Evolutionary conservation across 2,888 invertebrate genomes (phyloP), one percentile per base, ranked within the genome.

Genomic region (Alcis repandata): DNA sequence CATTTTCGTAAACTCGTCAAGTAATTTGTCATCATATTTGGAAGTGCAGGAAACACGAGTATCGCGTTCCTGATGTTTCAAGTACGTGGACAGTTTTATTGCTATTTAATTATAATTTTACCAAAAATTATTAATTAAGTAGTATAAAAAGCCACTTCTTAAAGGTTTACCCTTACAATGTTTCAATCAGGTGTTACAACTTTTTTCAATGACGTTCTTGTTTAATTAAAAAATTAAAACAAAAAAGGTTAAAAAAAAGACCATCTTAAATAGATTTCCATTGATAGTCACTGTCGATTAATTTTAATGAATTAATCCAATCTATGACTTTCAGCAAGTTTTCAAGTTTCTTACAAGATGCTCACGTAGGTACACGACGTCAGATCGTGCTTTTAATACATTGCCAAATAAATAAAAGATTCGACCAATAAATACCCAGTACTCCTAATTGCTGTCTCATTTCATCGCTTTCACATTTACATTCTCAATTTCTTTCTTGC

Each of bases 381-480:
- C 3, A 3, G 20, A 0, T 41, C 8, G 8, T 7, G 6, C 17
- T 1, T 40, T n/a, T 15, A 40, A 4, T 20, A 1, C 19, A 36
- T 32, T 20, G 20, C 45, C 20, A 13, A 45, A 9, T 22, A 53
- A 41, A 38, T 11, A 22, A 40, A 11, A n/a, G 22, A 15, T 41
- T 20, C 41, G 22, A 33, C 46, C 38, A 41, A n/a, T 10, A 45
- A 54, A 46, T 33, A 49, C 49, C 41, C 17, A 41, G 45, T 40
- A 52, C 46, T 58, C 45, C 40, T 58, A 54, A 48, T 54, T 33
- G 36, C 17, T 17, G 54, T 41, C 41, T 51, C 49, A 59, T 56
- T 56, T 54, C 13, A 51, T 56, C 33, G 46, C 63, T 63, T 63
- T 63, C 63, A 64, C 59, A 53, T 59, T 57, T 32, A 53, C 27